Percentiles rank a stretch among this genome's conserved stretches.
These are phyloP conservation scores for Caerostris extrusa DNA, from an alignment of 1,140 invertebrate genomes.

Conservation along the genomic window DNA sequence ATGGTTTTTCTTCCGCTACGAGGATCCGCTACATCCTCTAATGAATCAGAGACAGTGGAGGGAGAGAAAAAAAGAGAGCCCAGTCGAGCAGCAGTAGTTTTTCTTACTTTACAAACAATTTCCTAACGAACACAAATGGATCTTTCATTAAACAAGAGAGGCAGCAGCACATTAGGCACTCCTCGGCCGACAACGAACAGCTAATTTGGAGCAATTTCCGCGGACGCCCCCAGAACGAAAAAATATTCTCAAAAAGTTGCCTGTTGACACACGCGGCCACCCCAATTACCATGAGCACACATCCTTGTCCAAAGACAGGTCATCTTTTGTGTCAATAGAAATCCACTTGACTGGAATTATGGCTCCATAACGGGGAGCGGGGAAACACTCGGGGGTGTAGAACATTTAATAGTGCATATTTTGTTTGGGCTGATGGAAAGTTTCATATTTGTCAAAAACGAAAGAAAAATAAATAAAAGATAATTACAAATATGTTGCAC, in stretches of 20 bases:
- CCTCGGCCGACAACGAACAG: background rate
- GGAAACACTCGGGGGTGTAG: no score
- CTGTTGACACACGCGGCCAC: conserved; percentile 50
- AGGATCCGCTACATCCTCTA: background rate
- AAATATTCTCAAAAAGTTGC: background rate
- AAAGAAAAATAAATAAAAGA: no score
- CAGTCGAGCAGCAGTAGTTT: no score
- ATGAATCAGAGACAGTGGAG: background rate
- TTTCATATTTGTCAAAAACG: no score
- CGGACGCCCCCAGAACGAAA: background rate
- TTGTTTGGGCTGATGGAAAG: no score
- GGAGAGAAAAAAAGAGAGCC: background rate
- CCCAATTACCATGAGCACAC: conserved; percentile 50
- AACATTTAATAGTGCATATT: no score
- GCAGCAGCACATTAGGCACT: background rate
- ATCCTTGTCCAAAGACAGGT: background rate
- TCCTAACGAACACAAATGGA: background rate
- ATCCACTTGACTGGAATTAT: conserved; percentile 1
- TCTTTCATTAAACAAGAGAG: background rate
- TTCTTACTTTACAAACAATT: background rate
- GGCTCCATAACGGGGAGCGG: background rate
- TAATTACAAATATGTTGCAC: no score
- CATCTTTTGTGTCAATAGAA: conserved; percentile 35
- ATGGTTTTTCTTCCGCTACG: background rate
- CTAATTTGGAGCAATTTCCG: conserved; percentile 4